Percentiles rank a stretch among this genome's conserved stretches.
These are phyloP conservation scores for Anthophora plumipes DNA, from an alignment of 2,888 invertebrate species.

Conservation along the genomic window DNA sequence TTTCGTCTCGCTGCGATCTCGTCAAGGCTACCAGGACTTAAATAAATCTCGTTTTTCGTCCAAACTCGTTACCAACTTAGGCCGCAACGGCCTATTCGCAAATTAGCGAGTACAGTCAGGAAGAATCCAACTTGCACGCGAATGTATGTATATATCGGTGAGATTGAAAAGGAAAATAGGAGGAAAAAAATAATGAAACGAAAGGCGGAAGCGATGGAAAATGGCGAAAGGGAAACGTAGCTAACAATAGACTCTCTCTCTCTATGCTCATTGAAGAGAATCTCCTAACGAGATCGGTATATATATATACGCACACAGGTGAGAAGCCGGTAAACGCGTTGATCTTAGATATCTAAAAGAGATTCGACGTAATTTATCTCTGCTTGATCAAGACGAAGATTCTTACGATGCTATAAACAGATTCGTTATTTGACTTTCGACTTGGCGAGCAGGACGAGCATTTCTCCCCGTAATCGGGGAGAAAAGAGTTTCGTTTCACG, in stretches of 20 bases:
- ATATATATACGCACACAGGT: not conserved
- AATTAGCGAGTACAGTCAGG: slow-evolving; percentile 12
- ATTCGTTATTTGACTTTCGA: not conserved
- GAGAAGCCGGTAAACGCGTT: too few species aligned
- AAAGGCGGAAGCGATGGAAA: not conserved
- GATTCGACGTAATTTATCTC: too few species aligned
- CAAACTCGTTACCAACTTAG: not conserved
- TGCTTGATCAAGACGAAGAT: too few species aligned
- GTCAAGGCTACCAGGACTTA: not conserved
- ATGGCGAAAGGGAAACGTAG: not conserved
- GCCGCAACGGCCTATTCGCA: not conserved
- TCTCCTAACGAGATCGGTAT: not conserved
- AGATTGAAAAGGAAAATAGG: too few species aligned
- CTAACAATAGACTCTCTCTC: slow-evolving; percentile 16
- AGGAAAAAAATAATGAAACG: not conserved
- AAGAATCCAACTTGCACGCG: not conserved
- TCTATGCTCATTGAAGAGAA: too few species aligned
- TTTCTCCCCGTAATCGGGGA: not conserved
- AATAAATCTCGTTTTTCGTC: slow-evolving; percentile 34
- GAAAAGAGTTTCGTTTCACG: too few species aligned
- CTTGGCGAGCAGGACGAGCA: not conserved
- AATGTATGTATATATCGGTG: too few species aligned
- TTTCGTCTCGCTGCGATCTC: slow-evolving; percentile 12
- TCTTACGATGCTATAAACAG: not conserved
- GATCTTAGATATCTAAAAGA: too few species aligned